A percentile compares a stretch with the other conserved stretches of the same genome.
phyloP scores from a whole-genome alignment of 2,113 vertebrate species.

The Cyprinodon tularosa region DNA sequence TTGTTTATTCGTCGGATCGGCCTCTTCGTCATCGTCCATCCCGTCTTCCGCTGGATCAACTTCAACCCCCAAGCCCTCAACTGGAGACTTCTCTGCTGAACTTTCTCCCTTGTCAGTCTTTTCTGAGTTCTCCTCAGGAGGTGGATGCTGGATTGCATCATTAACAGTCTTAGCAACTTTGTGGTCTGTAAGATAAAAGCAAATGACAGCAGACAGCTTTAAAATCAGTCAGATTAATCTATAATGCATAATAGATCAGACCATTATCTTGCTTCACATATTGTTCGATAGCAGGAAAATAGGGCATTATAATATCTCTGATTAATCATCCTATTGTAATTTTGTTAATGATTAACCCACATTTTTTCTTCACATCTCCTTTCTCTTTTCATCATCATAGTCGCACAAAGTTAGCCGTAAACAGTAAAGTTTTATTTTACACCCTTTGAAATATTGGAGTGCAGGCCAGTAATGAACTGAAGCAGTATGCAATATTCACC shows the following conservation, averaged over 20 bases:
- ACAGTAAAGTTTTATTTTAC: not conserved
- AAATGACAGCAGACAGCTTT: slow-evolving; percentile 17
- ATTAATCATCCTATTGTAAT: no score
- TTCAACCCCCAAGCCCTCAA: slow-evolving; percentile 3
- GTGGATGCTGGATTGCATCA: slow-evolving; percentile 17
- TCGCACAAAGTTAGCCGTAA: no score
- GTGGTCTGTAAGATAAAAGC: slow-evolving; percentile 34
- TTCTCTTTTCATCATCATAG: no score
- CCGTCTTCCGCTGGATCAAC: slow-evolving; percentile 9
- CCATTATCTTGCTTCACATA: no score
- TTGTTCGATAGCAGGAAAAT: no score
- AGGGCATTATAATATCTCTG: no score
- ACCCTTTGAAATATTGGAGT: not conserved
- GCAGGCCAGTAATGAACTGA: no score
- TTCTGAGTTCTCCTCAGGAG: slow-evolving; percentile 20
- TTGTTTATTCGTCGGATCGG: slow-evolving; percentile 34
- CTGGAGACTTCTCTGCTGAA: not conserved
- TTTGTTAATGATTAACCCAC: no score
- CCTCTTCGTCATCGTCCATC: slow-evolving; percentile 2
- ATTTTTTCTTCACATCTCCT: no score
- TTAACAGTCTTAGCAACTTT: slow-evolving; percentile 11
- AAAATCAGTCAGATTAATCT: not conserved
- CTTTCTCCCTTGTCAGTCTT: slow-evolving; percentile 3
- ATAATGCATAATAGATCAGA: not conserved
- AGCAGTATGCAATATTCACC: no score